Evolutionary conservation across 2,797 vertebrate species (phyloP).

Genomic region (Coregonus sp.): DNA sequence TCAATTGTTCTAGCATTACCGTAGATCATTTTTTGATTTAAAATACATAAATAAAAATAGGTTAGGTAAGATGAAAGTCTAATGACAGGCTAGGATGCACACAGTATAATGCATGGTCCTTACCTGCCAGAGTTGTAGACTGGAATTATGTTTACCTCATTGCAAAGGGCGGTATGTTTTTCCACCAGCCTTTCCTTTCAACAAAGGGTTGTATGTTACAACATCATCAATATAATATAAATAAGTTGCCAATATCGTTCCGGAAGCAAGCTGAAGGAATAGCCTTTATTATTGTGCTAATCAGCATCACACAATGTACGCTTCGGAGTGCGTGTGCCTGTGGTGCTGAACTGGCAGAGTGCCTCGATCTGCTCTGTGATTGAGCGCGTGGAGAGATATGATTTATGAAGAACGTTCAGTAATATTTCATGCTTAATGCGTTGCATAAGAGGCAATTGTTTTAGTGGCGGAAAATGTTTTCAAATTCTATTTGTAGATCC

Average conservation of each 20-base stretch:
- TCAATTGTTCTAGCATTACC: background rate
- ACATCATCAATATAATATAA: conserved; percentile 10
- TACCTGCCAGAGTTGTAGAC: background rate
- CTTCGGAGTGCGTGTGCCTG: conserved; percentile 31
- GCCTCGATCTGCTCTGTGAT: background rate
- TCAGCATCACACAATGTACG: conserved; percentile 25
- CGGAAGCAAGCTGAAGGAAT: conserved; percentile 42
- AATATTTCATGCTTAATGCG: background rate
- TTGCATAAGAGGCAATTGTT: background rate
- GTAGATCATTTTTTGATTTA: background rate
- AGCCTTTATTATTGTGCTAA: conserved; percentile 45
- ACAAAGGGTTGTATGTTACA: background rate
- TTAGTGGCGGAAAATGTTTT: background rate
- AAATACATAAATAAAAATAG: background rate
- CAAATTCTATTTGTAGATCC: background rate
- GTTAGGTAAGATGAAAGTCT: background rate
- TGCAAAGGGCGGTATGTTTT: conserved; percentile 13
- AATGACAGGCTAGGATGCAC: background rate
- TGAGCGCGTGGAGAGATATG: conserved; percentile 27
- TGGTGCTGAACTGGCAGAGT: conserved; percentile 6
- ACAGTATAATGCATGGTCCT: background rate
- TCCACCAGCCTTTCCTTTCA: conserved; percentile 14
- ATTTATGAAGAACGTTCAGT: conserved; percentile 2
- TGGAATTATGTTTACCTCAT: background rate
- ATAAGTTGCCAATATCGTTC: background rate